Evolutionary conservation across 92 coral and sea anemone species (phyloP), one percentile per base, ranked within the genome.

Genomic region (Porites divaricata): DNA sequence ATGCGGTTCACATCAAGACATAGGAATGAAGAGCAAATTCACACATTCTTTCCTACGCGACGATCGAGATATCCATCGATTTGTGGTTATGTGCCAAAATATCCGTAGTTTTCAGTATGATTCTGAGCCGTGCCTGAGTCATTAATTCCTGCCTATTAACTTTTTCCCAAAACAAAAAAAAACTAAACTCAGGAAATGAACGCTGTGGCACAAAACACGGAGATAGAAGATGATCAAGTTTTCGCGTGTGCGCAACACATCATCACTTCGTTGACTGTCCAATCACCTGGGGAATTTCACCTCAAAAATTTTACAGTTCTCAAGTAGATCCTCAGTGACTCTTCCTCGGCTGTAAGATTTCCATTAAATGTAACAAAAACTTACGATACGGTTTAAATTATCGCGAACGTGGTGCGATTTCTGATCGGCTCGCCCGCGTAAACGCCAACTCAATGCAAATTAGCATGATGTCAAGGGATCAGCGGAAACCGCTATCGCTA

Each of bases 401-500:
- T 41, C n/a, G 19, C 20, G 69, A 19, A 26, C 53, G 45, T 8
- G 20, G 56, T 19, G 49, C 13, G 21, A n/a, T n/a, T 52, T 8
- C 45, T 45, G 28, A 11, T 58, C 19, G 17, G 49, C 66, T 62
- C 49, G 77, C 15, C 25, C 75, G 54, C 19, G 8, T 12, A 64
- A n/a, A 11, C 28, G 10, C 28, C 41, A 16, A 56, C 26, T 50
- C 20, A 9, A 26, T 25, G 25, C 77, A 71, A 70, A 82, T 59
- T 82, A 61, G 78, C 79, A 72, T 54, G 59, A 15, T 61, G 63
- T 72, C 79, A 71, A 58, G 63, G 15, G 52, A 25, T 9, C 15
- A 72, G 52, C 79, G 79, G 86, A 82, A 72, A 73, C 45, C 24
- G 45, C 45, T 0, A 20, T 23, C 52, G 16, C 16, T 72, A 63